These are phyloP conservation scores for Pyrrhosoma nymphula DNA, from an alignment of 2,888 invertebrate species.

Conservation along the genomic window DNA sequence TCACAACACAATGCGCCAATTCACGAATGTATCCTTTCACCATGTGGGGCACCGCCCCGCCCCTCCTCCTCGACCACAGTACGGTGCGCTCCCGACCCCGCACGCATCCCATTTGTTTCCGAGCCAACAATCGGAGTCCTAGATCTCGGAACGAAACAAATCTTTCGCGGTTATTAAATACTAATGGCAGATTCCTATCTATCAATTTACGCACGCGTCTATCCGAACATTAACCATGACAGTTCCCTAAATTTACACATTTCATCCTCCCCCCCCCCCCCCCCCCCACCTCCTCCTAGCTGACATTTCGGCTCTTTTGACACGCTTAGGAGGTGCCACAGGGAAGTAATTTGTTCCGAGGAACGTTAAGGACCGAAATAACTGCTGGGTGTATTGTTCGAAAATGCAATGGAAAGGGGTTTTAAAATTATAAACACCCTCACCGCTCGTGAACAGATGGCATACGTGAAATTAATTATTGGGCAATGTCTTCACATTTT, in stretches of 20 bases:
- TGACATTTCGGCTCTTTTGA: neutral
- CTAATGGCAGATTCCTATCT: neutral
- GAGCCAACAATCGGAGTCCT: neutral
- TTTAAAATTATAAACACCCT: too few relatives aligned
- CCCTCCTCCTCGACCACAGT: neutral
- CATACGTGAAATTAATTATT: too few relatives aligned
- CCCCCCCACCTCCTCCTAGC: neutral
- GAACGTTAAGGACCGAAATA: neutral
- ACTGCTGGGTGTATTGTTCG: neutral
- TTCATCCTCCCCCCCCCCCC: too few relatives aligned
- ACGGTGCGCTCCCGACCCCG: neutral
- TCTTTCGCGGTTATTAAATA: conserved; percentile 11
- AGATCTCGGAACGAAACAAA: neutral
- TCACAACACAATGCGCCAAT: conserved; percentile 54
- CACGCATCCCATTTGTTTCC: neutral
- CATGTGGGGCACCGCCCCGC: neutral
- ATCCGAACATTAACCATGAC: neutral
- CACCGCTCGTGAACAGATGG: too few relatives aligned
- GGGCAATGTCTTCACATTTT: too few relatives aligned
- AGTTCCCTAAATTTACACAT: neutral
- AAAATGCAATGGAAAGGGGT: too few relatives aligned
- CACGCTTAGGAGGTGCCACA: neutral
- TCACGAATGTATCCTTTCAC: neutral
- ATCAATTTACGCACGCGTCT: neutral
- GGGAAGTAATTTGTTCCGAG: neutral